Evolutionary conservation across 1,140 invertebrate species (phyloP).

Genomic region (Drosophila insularis): DNA sequence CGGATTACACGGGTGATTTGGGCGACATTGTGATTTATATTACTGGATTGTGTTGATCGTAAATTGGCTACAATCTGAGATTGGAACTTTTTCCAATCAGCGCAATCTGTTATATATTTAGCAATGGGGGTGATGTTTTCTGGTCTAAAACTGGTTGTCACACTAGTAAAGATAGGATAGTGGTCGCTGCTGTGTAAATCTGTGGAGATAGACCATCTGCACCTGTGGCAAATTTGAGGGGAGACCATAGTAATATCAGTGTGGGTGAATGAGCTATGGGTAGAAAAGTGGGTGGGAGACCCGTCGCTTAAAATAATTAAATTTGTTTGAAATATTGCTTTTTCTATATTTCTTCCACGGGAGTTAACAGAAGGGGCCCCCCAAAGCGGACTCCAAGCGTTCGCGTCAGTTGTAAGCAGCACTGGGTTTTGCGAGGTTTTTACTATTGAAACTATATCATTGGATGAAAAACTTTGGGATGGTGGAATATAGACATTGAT

Average conservation of each 20-base stretch:
- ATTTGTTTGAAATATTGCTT: neutral
- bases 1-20: slow-evolving; percentile 1
- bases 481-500: neutral
- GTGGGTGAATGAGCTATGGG: slow-evolving; percentile 10
- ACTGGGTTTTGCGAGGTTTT: neutral
- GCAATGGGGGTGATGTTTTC: no score
- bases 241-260: slow-evolving; percentile 3
- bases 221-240: neutral
- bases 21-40: neutral
- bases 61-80: no score
- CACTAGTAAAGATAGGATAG: no score
- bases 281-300: slow-evolving; percentile 9
- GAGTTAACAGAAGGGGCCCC: neutral
- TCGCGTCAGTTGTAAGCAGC: neutral
- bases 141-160: no score
- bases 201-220: no score
- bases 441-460: neutral
- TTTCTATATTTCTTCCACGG: neutral
- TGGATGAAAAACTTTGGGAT: neutral
- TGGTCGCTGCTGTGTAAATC: no score
- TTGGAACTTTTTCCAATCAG: no score
- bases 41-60: neutral
- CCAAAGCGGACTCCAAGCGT: neutral
- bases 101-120: no score
- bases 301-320: neutral